Percentiles rank a stretch among this genome's conserved stretches.
phyloP scores from a whole-genome alignment of 2,113 vertebrate genomes.

The Channa maculata region DNA sequence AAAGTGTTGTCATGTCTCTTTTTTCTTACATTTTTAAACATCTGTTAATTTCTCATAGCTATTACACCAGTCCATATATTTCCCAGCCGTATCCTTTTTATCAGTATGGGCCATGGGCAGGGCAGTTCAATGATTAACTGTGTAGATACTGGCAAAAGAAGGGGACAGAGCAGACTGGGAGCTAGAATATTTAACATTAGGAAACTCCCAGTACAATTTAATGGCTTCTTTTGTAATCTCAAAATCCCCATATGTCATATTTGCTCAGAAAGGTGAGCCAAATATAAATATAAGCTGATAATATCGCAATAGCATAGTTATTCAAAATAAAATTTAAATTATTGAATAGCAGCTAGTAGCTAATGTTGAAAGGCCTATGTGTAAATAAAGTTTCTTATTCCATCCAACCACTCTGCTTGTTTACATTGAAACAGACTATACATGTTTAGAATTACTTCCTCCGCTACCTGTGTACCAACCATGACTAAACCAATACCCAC shows the following conservation, averaged over 20 bases:
- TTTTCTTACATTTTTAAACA: background rate
- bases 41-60: background rate
- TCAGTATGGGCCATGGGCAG: constrained; percentile 4
- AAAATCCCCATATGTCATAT: constrained; percentile 12
- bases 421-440: constrained; percentile 11
- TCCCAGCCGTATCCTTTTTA: background rate
- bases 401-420: background rate
- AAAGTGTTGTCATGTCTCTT: background rate
- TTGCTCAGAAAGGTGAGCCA: background rate
- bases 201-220: constrained; percentile 66
- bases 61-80: too few species aligned
- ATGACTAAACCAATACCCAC: background rate
- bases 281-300: background rate
- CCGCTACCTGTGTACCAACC: background rate
- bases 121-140: constrained; percentile 57
- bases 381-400: background rate
- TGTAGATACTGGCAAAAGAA: constrained; percentile 45
- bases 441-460: background rate
- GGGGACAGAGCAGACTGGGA: constrained; percentile 51
- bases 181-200: constrained; percentile 48
- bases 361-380: background rate
- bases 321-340: background rate
- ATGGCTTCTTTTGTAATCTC: constrained; percentile 17
- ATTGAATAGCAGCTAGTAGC: background rate
- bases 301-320: background rate